Percentiles rank a stretch among this genome's conserved stretches.
Conservation (phyloP, 2,888 invertebrate species). For the Morpho deidamia region DNA sequence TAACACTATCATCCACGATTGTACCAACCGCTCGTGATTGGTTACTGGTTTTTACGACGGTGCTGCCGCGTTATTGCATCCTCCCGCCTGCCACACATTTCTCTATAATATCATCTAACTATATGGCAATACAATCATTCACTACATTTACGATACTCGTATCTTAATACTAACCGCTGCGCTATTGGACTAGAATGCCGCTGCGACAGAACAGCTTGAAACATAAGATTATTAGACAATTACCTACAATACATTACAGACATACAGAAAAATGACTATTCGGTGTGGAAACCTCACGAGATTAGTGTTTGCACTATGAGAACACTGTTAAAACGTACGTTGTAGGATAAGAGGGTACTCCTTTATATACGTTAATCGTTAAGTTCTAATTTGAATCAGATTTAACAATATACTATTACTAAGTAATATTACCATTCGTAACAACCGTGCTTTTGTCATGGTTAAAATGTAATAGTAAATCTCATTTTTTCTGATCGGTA, state of each 20-base stretch:
- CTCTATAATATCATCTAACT: conserved; percentile 63
- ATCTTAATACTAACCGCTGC: conserved; percentile 59
- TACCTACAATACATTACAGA: conserved; percentile 46
- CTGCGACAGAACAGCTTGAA: conserved; percentile 23
- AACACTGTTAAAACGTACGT: too few relatives aligned
- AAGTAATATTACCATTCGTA: too few relatives aligned
- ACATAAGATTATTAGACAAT: conserved; percentile 53
- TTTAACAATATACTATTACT: too few relatives aligned
- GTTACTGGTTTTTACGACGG: conserved; percentile 23
- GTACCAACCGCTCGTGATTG: neutral
- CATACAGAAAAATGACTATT: conserved; percentile 36
- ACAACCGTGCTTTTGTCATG: too few relatives aligned
- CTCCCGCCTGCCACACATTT: conserved; percentile 66
- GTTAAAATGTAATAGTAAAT: too few relatives aligned
- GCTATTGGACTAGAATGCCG: conserved; percentile 60
- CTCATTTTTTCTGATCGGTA: too few relatives aligned
- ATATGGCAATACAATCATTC: conserved; percentile 66
- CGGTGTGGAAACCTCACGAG: conserved; percentile 12
- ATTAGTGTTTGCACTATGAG: neutral
- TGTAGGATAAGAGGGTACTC: too few relatives aligned
- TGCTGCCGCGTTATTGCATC: conserved; percentile 54
- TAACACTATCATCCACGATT: neutral
- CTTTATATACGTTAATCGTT: too few relatives aligned
- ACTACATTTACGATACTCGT: conserved; percentile 65
- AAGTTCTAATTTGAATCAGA: too few relatives aligned